These are phyloP conservation scores for Gymnothorax javanicus DNA, from an alignment of 2,797 vertebrate species.

Conservation along the genomic window DNA sequence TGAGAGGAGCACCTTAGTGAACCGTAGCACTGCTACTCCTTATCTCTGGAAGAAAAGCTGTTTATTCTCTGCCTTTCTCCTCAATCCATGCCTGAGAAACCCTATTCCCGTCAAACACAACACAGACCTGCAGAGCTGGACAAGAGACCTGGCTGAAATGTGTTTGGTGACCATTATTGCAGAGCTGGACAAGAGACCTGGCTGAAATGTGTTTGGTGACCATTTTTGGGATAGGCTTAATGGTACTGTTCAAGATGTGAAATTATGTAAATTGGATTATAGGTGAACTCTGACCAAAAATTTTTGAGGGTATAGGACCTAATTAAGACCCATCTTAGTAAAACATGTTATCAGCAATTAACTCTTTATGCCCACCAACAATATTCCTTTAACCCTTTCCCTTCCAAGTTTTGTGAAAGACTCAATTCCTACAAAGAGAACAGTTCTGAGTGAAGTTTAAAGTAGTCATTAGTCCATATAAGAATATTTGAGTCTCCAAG, in stretches of 20 bases:
- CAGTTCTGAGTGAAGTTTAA: too few relatives aligned
- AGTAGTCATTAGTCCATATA: too few relatives aligned
- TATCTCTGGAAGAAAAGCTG: constrained; percentile 12
- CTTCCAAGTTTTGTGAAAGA: too few relatives aligned
- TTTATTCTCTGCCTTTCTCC: neutral
- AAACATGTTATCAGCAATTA: too few relatives aligned
- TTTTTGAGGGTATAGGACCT: neutral
- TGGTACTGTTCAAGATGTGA: neutral
- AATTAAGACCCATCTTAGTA: too few relatives aligned
- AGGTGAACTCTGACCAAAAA: neutral
- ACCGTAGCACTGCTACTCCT: constrained; percentile 11
- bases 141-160: neutral
- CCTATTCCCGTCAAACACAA: neutral
- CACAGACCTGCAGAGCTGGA: neutral
- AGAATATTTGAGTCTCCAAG: too few relatives aligned
- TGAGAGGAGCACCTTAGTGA: constrained; percentile 17
- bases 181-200: too few relatives aligned
- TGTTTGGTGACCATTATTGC: neutral
- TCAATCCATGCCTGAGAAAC: constrained; percentile 14
- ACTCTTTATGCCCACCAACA: too few relatives aligned
- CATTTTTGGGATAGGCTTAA: neutral
- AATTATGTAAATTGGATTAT: neutral
- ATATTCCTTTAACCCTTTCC: too few relatives aligned
- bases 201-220: neutral
- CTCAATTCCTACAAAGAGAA: too few relatives aligned